Conservation (phyloP, 2,888 invertebrate genomes). For the Zhuqinia jingwanae region DNA sequence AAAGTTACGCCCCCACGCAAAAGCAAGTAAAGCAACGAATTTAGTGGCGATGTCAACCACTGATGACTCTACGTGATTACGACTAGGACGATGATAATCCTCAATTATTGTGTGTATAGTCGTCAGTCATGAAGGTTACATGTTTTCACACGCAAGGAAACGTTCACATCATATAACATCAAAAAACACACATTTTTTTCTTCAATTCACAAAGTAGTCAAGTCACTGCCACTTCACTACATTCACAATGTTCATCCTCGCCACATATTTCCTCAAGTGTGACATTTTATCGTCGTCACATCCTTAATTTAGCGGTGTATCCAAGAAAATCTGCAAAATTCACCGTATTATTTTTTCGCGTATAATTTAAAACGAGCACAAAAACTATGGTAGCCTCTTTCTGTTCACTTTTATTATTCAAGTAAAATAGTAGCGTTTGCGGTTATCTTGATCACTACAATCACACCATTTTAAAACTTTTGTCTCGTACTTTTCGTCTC, state of each 20-base stretch:
- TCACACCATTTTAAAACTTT: background rate
- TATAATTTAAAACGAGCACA: conserved; percentile 21
- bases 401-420: too few species aligned
- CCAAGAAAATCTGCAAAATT: conserved; percentile 27
- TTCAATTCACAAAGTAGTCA: conserved; percentile 6
- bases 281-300: conserved; percentile 46
- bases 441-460: conserved; percentile 3
- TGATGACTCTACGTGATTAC: background rate
- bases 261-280: conserved; percentile 38
- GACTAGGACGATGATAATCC: background rate
- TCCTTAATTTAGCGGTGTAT: conserved; percentile 52
- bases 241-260: too few species aligned
- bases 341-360: too few species aligned
- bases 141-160: conserved; percentile 17
- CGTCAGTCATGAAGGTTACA: conserved; percentile 25
- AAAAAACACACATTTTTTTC: background rate
- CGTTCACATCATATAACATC: conserved; percentile 17
- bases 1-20: conserved; percentile 6
- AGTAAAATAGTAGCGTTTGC: background rate
- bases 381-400: background rate
- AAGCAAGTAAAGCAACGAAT: background rate
- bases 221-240: background rate
- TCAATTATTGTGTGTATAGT: background rate
- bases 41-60: background rate
- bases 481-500: too few species aligned